Percentiles rank a stretch among this genome's conserved stretches.
Conservation (phyloP, 2,888 invertebrate species). For the Mellilla xanthometata region DNA sequence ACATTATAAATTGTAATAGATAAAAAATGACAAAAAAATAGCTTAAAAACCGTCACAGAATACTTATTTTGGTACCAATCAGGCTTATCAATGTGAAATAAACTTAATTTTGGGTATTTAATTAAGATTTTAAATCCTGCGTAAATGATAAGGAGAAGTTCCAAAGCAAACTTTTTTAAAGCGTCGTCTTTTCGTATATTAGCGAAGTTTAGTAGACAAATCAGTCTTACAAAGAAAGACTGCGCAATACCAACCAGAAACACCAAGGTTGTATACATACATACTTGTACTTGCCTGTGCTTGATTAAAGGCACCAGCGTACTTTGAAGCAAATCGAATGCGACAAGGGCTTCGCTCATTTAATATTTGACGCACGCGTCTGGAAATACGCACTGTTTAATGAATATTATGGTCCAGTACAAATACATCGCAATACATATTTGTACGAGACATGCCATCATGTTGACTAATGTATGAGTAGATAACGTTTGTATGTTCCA, state of each 20-base stretch:
- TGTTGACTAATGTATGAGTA: neutral
- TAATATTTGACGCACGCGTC: slow-evolving; percentile 1
- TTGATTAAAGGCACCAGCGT: neutral
- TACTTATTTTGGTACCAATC: no score
- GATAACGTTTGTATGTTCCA: neutral
- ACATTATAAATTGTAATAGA: no score
- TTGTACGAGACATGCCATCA: slow-evolving; percentile 3
- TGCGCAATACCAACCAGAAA: neutral
- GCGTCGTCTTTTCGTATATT: no score
- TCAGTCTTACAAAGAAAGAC: no score
- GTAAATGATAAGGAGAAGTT: no score
- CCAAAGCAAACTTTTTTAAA: no score
- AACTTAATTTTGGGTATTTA: no score
- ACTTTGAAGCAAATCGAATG: neutral
- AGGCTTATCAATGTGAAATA: no score
- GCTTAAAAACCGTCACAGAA: no score
- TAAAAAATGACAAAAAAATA: no score
- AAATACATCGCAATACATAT: slow-evolving; percentile 2
- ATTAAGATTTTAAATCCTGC: no score
- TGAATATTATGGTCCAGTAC: slow-evolving; percentile 4
- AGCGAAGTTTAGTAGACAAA: no score
- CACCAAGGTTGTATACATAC: neutral
- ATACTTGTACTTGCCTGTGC: neutral
- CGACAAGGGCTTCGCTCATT: slow-evolving; percentile 5
- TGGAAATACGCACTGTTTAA: slow-evolving; percentile 4